These are phyloP conservation scores for Clarias laeviceps DNA, from an alignment of 2,797 vertebrate species.

Conservation along the genomic window DNA sequence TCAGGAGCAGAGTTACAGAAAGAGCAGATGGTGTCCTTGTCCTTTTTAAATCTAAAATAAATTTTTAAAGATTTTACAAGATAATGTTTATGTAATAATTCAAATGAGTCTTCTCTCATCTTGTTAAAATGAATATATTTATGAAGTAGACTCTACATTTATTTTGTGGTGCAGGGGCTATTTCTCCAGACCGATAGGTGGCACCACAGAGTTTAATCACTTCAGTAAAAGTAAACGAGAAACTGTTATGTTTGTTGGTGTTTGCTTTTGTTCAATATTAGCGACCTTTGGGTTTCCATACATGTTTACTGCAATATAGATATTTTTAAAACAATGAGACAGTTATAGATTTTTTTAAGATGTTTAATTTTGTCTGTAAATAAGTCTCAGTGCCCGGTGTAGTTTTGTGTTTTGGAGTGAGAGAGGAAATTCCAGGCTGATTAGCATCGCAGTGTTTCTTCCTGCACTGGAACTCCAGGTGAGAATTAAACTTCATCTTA, in stretches of 20 bases:
- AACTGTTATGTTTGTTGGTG: conserved; percentile 20
- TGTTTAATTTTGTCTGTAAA: neutral
- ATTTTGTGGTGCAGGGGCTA: no score
- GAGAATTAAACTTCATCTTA: neutral
- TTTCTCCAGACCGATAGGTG: conserved; percentile 15
- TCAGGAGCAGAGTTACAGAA: no score
- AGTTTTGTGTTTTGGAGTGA: neutral
- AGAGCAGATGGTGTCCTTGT: no score
- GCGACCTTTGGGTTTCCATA: neutral
- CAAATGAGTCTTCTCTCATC: no score
- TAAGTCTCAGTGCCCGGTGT: neutral
- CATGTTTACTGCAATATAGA: neutral
- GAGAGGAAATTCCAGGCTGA: neutral
- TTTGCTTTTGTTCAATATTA: conserved; percentile 17
- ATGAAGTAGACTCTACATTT: no score
- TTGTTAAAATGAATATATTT: no score
- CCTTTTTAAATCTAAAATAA: no score
- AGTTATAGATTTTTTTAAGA: neutral
- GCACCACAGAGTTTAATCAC: neutral
- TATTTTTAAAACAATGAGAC: neutral
- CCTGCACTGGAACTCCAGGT: conserved; percentile 6
- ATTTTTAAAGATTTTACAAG: no score
- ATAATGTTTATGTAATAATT: no score
- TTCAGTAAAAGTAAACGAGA: neutral
- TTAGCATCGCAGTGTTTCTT: conserved; percentile 12